These are phyloP conservation scores for Scaptomyza graminum DNA, from an alignment of 1,140 invertebrate genomes.

Conservation along the genomic window DNA sequence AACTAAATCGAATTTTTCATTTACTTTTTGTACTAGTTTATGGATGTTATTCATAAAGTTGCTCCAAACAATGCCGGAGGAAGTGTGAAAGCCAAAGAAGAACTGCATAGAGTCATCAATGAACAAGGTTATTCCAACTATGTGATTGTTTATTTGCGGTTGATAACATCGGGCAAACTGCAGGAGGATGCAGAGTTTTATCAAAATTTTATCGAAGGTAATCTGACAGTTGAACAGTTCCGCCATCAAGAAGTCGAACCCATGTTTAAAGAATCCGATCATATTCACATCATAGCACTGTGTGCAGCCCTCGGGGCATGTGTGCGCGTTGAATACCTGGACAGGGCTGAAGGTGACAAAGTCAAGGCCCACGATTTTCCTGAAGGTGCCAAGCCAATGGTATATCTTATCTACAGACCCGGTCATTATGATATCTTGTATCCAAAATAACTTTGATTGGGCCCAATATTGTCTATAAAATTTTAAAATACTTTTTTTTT, in stretches of 20 bases:
- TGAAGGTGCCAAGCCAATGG: conserved; percentile 88
- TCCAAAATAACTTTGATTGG: conserved; percentile 60
- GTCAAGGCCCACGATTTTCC: conserved; percentile 96
- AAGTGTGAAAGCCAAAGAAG: conserved; percentile 84
- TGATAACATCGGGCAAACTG: conserved; percentile 96
- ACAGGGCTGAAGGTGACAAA: conserved; percentile 91
- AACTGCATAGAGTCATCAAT: conserved; percentile 91
- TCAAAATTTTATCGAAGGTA: conserved; percentile 96
- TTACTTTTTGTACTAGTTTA: conserved; percentile 88
- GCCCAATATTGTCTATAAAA: background rate
- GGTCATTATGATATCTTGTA: conserved; percentile 98
- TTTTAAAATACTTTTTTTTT: background rate
- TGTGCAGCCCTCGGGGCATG: conserved; percentile 93
- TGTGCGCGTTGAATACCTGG: conserved; percentile 96
- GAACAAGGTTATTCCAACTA: conserved; percentile 96
- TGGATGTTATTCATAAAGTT: conserved; percentile 94
- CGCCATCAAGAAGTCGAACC: conserved; percentile 95
- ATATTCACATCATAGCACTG: conserved; percentile 98
- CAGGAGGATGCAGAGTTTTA: conserved; percentile 96
- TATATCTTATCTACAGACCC: conserved; percentile 96
- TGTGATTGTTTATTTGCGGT: conserved; percentile 96
- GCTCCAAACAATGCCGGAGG: conserved; percentile 85
- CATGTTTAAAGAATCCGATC: conserved; percentile 99
- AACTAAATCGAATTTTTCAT: background rate
- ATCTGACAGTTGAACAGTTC: conserved; percentile 89